A percentile compares a stretch with the other conserved stretches of the same genome.
Evolutionary conservation across 23 tunicate species (phyloP).

Genomic region (Botrylloides violaceus): DNA sequence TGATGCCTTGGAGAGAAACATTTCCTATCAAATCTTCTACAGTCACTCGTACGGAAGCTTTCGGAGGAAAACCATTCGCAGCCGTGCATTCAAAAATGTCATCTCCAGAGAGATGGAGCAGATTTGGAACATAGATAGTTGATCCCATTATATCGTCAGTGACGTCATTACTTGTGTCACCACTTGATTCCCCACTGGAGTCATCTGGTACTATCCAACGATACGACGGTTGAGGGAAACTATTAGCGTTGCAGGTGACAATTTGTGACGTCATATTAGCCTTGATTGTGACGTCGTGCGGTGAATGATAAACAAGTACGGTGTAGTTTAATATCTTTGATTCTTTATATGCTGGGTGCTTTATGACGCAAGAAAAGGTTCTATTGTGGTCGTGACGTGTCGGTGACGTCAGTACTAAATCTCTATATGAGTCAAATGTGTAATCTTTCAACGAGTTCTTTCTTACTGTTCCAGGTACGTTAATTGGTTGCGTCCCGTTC

Average conservation of each 20-base stretch:
- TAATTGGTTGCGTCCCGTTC: constrained; percentile 44
- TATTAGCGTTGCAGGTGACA: constrained; percentile 72
- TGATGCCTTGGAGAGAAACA: no score
- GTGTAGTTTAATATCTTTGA: constrained; percentile 51
- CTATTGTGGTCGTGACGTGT: constrained; percentile 75
- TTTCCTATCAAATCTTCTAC: constrained; percentile 76
- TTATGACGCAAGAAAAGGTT: constrained; percentile 38
- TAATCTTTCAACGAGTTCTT: constrained; percentile 29
- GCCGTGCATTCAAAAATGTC: constrained; percentile 62
- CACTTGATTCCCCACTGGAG: background rate
- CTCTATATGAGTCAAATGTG: constrained; percentile 30
- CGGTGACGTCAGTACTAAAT: constrained; percentile 33
- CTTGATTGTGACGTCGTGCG: constrained; percentile 61
- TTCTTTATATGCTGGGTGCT: constrained; percentile 71
- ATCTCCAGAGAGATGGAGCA: constrained; percentile 31
- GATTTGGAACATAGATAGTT: constrained; percentile 26
- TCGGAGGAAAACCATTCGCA: constrained; percentile 46
- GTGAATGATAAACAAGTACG: constrained; percentile 55
- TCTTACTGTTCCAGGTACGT: background rate
- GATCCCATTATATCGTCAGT: no score
- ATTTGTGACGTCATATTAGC: constrained; percentile 44
- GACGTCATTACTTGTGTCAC: no score
- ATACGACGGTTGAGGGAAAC: constrained; percentile 43
- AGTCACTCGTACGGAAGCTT: constrained; percentile 16
- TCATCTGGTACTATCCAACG: constrained; percentile 60